phyloP scores from a whole-genome alignment of 2,888 invertebrate species.

The Camponotus fellah region DNA sequence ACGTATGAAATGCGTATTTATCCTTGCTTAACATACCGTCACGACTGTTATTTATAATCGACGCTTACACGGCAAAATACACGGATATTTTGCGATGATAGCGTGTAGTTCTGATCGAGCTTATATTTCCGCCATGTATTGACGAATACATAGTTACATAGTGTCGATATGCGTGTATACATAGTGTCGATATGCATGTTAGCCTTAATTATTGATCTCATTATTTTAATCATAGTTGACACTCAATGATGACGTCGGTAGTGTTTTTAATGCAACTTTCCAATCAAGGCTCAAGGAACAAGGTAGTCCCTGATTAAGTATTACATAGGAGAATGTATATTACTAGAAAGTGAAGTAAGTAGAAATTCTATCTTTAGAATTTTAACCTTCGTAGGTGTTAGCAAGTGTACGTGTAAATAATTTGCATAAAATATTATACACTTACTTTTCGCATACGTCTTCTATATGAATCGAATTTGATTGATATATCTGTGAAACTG shows the following conservation, averaged over 20 bases:
- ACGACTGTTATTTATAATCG: conserved; percentile 9
- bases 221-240: neutral
- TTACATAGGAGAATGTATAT: neutral
- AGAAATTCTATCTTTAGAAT: conserved; percentile 11
- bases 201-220: conserved; percentile 11
- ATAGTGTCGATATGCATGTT: no score
- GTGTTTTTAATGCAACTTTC: conserved; percentile 6
- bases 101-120: conserved; percentile 11
- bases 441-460: neutral
- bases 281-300: conserved; percentile 33
- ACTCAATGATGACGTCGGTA: neutral
- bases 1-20: neutral
- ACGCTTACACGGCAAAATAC: neutral
- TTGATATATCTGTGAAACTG: neutral
- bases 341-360: conserved; percentile 30
- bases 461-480: neutral
- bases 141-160: neutral
- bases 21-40: conserved; percentile 4
- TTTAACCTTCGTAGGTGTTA: conserved; percentile 1
- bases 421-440: neutral
- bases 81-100: conserved; percentile 21
- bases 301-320: conserved; percentile 21
- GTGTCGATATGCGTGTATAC: no score
- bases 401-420: neutral
- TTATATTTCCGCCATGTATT: conserved; percentile 1